These are phyloP conservation scores for Turritopsis rubra DNA, from an alignment of 30 jellyfish, hydroid and myxozoan genomes.

Conservation along the genomic window DNA sequence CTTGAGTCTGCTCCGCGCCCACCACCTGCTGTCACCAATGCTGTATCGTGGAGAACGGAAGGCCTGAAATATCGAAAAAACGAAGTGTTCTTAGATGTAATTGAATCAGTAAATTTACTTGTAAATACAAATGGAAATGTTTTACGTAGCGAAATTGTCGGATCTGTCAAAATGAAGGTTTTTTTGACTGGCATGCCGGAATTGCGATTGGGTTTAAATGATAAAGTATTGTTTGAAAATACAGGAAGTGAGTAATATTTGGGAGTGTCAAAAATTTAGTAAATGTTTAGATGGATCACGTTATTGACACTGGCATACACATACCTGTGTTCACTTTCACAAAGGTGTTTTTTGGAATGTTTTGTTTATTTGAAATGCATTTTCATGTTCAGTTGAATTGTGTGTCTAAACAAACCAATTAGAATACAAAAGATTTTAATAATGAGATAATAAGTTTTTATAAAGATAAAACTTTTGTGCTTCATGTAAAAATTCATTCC, in stretches of 20 bases:
- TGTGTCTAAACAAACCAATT: too few relatives aligned
- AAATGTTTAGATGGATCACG: too few relatives aligned
- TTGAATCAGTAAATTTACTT: constrained; percentile 85
- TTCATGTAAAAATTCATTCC: too few relatives aligned
- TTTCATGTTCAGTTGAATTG: too few relatives aligned
- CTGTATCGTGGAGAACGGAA: constrained; percentile 97
- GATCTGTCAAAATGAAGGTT: constrained; percentile 84
- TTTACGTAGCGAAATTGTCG: constrained; percentile 93
- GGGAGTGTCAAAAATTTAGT: too few relatives aligned
- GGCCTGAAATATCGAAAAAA: constrained; percentile 84
- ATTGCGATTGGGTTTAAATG: constrained; percentile 92
- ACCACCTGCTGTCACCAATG: constrained; percentile 99
- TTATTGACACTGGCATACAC: too few relatives aligned
- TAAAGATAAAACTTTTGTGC: too few relatives aligned
- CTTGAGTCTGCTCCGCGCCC: constrained; percentile 98
- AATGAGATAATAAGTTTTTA: too few relatives aligned
- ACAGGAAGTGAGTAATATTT: constrained; percentile 85
- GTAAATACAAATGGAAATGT: constrained; percentile 90
- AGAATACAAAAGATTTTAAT: too few relatives aligned
- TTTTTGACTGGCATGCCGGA: constrained; percentile 99
- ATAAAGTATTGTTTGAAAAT: constrained; percentile 81
- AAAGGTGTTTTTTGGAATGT: too few relatives aligned
- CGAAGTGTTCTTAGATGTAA: constrained; percentile 98
- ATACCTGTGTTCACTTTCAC: too few relatives aligned
- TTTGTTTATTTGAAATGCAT: too few relatives aligned